A percentile compares a stretch with the other conserved stretches of the same genome.
Evolutionary conservation across 2,888 invertebrate genomes (phyloP).

Genomic region (Folsomia candida): DNA sequence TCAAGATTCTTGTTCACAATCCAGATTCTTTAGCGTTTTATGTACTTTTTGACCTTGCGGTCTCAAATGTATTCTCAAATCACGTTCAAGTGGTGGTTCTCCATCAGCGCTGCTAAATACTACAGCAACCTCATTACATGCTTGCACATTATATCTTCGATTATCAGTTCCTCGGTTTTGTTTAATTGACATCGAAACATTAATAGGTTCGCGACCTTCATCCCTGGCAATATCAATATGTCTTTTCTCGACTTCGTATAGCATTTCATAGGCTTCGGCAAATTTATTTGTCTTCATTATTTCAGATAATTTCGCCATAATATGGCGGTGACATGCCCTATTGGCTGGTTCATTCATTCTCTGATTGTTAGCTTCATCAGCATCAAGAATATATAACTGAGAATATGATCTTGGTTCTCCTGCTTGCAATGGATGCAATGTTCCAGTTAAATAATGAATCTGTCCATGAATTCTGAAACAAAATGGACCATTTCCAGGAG

Average conservation of each 20-base stretch:
- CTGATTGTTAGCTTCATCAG: constrained; percentile 12
- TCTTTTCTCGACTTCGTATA: constrained; percentile 39
- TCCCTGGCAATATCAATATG: neutral
- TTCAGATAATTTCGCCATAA: neutral
- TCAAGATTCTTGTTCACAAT: constrained; percentile 41
- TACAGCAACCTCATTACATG: constrained; percentile 39
- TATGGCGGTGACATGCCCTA: neutral
- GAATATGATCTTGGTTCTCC: constrained; percentile 12
- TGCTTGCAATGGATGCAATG: neutral
- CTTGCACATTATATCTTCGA: constrained; percentile 42
- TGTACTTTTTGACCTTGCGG: neutral
- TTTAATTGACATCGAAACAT: constrained; percentile 8
- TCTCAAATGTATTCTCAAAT: constrained; percentile 29
- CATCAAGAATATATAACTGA: constrained; percentile 34
- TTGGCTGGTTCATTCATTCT: neutral
- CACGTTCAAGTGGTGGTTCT: constrained; percentile 44
- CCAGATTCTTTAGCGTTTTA: constrained; percentile 14
- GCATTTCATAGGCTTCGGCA: constrained; percentile 41
- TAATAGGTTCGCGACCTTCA: neutral
- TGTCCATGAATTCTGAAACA: constrained; percentile 44
- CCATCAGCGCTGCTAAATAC: constrained; percentile 38
- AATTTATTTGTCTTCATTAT: constrained; percentile 27
- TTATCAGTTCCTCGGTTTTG: neutral
- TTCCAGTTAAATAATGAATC: constrained; percentile 29
- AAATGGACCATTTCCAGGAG: constrained; percentile 31